Percentiles rank a stretch among this genome's conserved stretches.
phyloP scores from a whole-genome alignment of 2,113 vertebrate genomes.

The Poeciliopsis occidentalis region DNA sequence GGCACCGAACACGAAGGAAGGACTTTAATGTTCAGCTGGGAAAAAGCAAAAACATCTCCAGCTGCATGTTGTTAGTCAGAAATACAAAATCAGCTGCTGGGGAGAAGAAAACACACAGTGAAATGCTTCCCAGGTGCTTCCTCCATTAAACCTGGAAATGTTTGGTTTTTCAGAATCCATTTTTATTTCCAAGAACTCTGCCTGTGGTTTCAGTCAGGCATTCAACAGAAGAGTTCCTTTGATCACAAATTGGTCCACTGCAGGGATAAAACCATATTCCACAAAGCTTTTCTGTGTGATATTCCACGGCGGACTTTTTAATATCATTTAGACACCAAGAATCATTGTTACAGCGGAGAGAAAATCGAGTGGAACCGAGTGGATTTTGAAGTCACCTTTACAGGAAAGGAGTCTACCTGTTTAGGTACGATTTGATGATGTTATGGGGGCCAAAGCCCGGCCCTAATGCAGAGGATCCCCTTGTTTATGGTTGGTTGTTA shows the following conservation, averaged over 20 bases:
- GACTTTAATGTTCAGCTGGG: not conserved
- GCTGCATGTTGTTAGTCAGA: not conserved
- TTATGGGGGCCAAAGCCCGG: too few species aligned
- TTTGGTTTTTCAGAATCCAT: not conserved
- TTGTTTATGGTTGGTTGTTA: too few species aligned
- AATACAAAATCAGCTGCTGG: not conserved
- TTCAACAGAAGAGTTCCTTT: not conserved
- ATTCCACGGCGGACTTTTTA: not conserved
- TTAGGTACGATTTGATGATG: too few species aligned
- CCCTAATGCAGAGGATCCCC: too few species aligned
- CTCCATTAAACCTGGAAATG: not conserved
- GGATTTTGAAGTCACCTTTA: not conserved
- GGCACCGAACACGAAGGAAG: not conserved
- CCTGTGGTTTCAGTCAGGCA: not conserved
- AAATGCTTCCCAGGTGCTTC: not conserved
- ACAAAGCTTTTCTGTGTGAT: not conserved
- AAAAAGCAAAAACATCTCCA: not conserved
- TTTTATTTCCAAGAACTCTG: not conserved
- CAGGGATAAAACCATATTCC: not conserved
- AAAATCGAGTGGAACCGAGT: not conserved
- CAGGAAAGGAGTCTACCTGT: not conserved
- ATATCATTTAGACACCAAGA: not conserved
- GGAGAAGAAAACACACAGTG: not conserved
- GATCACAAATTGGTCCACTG: not conserved
- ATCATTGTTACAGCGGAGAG: not conserved